Evolutionary conservation across 2,113 vertebrate species (phyloP), one percentile per base, ranked within the genome.

Genomic region (Ammodytes dubius): DNA sequence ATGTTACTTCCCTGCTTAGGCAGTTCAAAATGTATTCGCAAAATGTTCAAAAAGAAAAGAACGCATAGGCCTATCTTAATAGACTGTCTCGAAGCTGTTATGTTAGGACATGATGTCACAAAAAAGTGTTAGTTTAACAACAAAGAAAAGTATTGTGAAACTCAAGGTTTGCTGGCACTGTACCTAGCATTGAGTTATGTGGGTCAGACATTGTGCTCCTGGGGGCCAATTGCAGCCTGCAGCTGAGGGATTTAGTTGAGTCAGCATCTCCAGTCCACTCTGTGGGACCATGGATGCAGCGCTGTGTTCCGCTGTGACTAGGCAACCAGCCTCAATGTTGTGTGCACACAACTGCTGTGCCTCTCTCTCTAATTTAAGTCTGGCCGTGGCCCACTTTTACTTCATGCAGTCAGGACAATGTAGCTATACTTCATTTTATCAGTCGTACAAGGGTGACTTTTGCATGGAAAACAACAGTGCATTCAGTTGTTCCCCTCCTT

Each of bases 271-370:
- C 79, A 82, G 80, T 84, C 79, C 77, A 86, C 82, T 87, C 88
- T 86, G 82, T 83, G 87, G 91, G 91, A 92, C 89, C 84, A 61
- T 27, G 88, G 79, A 93, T 91, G 82, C 79, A 87, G 86, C 49
- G 61, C 81, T 74, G 63, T 89, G 92, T 88, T 91, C 91, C 77
- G 65, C 88, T 92, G 91, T 94, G 93, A 93, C 91, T 88, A 94
- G 92, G 91, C 91, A 95, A 93, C 92, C 64, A 80, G 90, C 83
- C 87, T 89, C 89, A 90, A 70, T 93, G 87, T 92, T 92, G 84
- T 87, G 79, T 86, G 91, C 85, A 90, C 81, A 88, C 88, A 87
- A 87, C 82, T 81, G 72, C 85, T 92, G 82, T 81, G 70, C 84
- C 63, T 77, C 81, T 84, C 81, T 84, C 87, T 89, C 79, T 92